phyloP scores from a whole-genome alignment of 2,888 invertebrate species.

The Lysandra coridon region DNA sequence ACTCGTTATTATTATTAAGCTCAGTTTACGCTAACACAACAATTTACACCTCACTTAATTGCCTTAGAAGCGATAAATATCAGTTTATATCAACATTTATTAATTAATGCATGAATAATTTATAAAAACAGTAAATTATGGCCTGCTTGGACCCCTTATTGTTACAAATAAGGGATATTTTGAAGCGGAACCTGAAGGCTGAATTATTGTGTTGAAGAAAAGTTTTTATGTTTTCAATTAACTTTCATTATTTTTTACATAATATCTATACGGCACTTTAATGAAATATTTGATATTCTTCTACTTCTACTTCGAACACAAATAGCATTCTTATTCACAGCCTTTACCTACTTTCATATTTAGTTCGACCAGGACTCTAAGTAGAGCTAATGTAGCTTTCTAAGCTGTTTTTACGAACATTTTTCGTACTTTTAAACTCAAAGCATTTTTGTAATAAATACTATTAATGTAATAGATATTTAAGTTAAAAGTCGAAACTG shows the following conservation, averaged over 20 bases:
- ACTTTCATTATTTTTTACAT: neutral
- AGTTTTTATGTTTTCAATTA: neutral
- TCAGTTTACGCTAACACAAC: conserved; percentile 6
- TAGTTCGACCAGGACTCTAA: neutral
- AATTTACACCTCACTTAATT: conserved; percentile 13
- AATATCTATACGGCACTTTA: neutral
- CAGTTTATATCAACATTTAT: conserved; percentile 7
- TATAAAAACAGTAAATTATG: conserved; percentile 13
- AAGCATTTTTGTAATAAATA: neutral
- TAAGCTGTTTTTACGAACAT: neutral
- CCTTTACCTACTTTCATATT: neutral
- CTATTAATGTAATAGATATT: neutral
- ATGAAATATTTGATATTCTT: too few relatives aligned
- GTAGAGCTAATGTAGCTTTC: neutral
- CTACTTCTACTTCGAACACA: too few relatives aligned
- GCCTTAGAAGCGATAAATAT: conserved; percentile 17
- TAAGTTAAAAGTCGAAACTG: too few relatives aligned
- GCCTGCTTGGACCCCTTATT: neutral
- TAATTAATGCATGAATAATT: conserved; percentile 4
- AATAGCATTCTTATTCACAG: neutral
- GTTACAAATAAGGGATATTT: neutral
- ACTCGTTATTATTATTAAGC: conserved; percentile 1
- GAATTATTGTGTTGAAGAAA: neutral
- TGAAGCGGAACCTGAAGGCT: neutral
- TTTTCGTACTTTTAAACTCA: neutral